phyloP scores from a whole-genome alignment of 2,888 invertebrate genomes.

The Caenorhabditis sulstoni region DNA sequence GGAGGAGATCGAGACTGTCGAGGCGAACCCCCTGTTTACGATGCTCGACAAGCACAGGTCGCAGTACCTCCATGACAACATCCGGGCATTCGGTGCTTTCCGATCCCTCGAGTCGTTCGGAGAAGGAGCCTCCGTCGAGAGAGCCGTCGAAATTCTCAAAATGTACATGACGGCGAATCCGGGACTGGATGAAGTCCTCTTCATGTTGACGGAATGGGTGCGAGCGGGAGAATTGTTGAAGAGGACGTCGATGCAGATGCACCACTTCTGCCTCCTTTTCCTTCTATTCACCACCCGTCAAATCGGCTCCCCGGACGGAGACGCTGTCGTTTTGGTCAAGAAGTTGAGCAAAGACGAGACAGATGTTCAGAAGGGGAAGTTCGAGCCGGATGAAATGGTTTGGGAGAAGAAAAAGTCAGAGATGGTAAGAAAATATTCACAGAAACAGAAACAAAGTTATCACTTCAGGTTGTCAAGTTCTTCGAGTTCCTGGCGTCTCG shows the following conservation, averaged over 20 bases:
- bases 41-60: constrained; percentile 25
- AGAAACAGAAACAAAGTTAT: not conserved
- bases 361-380: constrained; percentile 2
- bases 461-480: constrained; percentile 46
- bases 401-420: constrained; percentile 6
- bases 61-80: constrained; percentile 18
- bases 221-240: constrained; percentile 11
- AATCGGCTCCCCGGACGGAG: no score
- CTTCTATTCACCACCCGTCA: constrained; percentile 44
- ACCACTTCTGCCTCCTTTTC: constrained; percentile 46
- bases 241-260: constrained; percentile 1
- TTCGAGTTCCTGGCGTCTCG: constrained; percentile 58
- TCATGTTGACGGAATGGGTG: constrained; percentile 56
- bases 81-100: not conserved
- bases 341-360: not conserved
- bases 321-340: no score
- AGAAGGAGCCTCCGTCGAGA: not conserved
- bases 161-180: constrained; percentile 16
- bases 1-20: not conserved
- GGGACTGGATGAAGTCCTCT: constrained; percentile 51
- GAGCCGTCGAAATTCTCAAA: not conserved
- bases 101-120: constrained; percentile 1
- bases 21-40: constrained; percentile 25
- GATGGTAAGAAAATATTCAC: not conserved
- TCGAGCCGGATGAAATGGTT: not conserved